phyloP scores from a whole-genome alignment of 2,888 invertebrate species.

The Dynastes grantii region DNA sequence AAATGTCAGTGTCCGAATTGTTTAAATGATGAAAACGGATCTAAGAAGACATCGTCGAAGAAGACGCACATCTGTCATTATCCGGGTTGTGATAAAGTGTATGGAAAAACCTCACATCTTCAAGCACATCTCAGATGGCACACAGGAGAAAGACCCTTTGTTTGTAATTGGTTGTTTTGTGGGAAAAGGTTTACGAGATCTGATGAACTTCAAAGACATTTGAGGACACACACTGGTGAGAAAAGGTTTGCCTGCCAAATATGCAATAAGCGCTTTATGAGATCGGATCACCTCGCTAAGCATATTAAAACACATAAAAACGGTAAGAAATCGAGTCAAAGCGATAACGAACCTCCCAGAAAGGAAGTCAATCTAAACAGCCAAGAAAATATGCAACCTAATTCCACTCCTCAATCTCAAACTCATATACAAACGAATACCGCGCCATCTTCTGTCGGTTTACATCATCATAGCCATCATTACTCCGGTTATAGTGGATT shows the following conservation, averaged over 20 bases:
- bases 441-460: slow-evolving; percentile 48
- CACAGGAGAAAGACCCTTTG: slow-evolving; percentile 92
- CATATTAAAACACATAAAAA: slow-evolving; percentile 92
- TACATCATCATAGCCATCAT: slow-evolving; percentile 53
- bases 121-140: slow-evolving; percentile 88
- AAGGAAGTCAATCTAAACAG: slow-evolving; percentile 39
- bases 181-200: slow-evolving; percentile 93
- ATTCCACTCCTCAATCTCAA: slow-evolving; percentile 41
- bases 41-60: slow-evolving; percentile 86
- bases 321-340: slow-evolving; percentile 68
- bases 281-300: slow-evolving; percentile 94
- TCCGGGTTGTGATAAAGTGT: slow-evolving; percentile 89
- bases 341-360: slow-evolving; percentile 54
- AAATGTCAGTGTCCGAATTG: slow-evolving; percentile 89
- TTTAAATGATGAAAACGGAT: slow-evolving; percentile 84
- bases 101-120: slow-evolving; percentile 94
- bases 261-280: slow-evolving; percentile 93
- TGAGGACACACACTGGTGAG: slow-evolving; percentile 92
- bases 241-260: slow-evolving; percentile 89
- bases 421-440: slow-evolving; percentile 54
- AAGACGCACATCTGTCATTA: slow-evolving; percentile 90
- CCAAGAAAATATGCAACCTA: slow-evolving; percentile 40
- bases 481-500: slow-evolving; percentile 56
- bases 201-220: slow-evolving; percentile 91
- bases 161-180: slow-evolving; percentile 91